Evolutionary conservation across 2,888 invertebrate species (phyloP), one percentile per base, ranked within the genome.

Genomic region (Apamea sordens): DNA sequence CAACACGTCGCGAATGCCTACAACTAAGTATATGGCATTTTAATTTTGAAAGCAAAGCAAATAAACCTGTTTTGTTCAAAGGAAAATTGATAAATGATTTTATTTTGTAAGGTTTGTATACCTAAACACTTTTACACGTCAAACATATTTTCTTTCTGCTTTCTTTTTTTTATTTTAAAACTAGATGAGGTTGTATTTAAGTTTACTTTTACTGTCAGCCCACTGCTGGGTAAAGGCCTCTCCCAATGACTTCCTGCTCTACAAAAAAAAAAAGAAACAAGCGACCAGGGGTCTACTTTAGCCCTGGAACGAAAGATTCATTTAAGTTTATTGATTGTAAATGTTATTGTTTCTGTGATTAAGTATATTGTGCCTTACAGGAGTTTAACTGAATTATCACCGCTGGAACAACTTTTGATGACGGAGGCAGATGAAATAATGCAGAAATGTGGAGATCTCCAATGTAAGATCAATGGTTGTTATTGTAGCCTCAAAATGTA

Each of bases 361-460:
- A n/a, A n/a, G n/a, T n/a, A 50, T 69, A 36, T 79, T 69, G 74
- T 72, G 21, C 67, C 18, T 73, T 63, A 67, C 88, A 95, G 96
- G 87, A 88, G 84, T 63, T 0, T 68, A 11, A 91, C 92, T 28
- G 96, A 96, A 59, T 83, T 96, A 70, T 91, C 96, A 2, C 89
- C 92, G 2, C 90, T 91, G 8, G 96, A 97, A 77, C 94, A 95
- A 85, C 87, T 92, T 70, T 83, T 97, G 24, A 90, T 96, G 77
- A 89, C 92, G 2, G 96, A 97, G 90, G 96, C 96, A 1, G 96
- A 96, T 85, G 96, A 96, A 91, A 95, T 96, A 73, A 89, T 96
- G 76, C 94, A 94, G 83, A 96, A 95, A 89, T 96, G 94, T 84
- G 95, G 95, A 7, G 94, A 95, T 85, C 91, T 93, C 44, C 93